A percentile compares a stretch with the other conserved stretches of the same genome.
Evolutionary conservation across 2,888 invertebrate genomes (phyloP).

Genomic region (Orthonevra nobilis): DNA sequence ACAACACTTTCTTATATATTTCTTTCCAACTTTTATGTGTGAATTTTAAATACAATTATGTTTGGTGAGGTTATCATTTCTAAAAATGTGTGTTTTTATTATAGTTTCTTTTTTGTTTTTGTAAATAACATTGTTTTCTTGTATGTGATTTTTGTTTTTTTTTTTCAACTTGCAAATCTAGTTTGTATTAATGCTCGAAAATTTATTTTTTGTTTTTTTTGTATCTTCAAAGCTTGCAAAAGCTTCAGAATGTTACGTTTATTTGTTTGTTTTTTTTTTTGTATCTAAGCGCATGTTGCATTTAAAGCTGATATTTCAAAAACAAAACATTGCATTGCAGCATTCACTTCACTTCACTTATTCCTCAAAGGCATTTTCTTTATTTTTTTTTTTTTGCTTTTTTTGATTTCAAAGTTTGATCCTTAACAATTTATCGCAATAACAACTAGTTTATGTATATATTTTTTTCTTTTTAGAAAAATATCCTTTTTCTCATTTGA

Average conservation of each 20-base stretch:
- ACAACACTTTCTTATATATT: constrained; percentile 40
- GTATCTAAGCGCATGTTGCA: constrained; percentile 36
- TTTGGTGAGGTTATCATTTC: constrained; percentile 33
- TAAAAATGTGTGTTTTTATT: constrained; percentile 33
- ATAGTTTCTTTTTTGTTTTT: constrained; percentile 5
- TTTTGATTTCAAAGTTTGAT: neutral
- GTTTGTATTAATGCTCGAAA: neutral
- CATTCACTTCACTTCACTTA: neutral
- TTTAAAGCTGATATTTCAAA: constrained; percentile 29
- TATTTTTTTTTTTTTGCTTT: neutral
- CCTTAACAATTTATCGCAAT: constrained; percentile 19
- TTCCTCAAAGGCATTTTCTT: constrained; percentile 42
- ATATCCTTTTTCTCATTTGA: neutral
- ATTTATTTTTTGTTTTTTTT: constrained; percentile 8
- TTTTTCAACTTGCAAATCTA: constrained; percentile 40
- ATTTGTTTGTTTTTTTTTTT: neutral
- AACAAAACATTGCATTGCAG: neutral
- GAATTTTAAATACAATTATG: constrained; percentile 47
- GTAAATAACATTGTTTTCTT: constrained; percentile 66
- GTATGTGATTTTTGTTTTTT: too few relatives aligned
- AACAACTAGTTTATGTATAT: constrained; percentile 17
- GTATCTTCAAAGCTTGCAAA: too few relatives aligned
- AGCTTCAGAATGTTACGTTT: too few relatives aligned
- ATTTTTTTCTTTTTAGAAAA: neutral
- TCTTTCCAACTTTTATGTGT: constrained; percentile 35